Evolutionary conservation across 2,797 vertebrate species (phyloP), one percentile per base, ranked within the genome.

Genomic region (Enteromius anoplus): DNA sequence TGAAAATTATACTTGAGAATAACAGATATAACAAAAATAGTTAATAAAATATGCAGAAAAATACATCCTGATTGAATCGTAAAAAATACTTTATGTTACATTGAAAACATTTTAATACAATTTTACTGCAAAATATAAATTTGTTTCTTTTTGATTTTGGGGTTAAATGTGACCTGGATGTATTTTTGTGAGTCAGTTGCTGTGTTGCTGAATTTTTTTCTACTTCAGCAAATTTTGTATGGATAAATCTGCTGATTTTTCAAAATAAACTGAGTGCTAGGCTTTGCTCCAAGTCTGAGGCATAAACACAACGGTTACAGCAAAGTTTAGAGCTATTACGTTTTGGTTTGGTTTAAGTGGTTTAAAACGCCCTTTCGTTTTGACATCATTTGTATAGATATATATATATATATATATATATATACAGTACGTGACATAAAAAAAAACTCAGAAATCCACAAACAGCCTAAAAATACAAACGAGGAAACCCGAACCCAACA

Each of bases 281-380:
- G 40, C 34, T 34, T 79, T 72, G 70, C 49, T 60, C 53, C 17
- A 69, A 83, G 66, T 26, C 51, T 78, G 80, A 85, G 85, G 78
- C 82, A 72, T 40, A 75, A 68, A 71, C 77, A 55, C 45, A 68
- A 79, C 68, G 23, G 11, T 34, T 34, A 75, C 47, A 45, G 64
- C 32, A 32, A 55, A 55, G 72, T 17, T 40, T 62, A 23, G 55
- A 82, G 62, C 19, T 78, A 70, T 93, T 93, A 92, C 93, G 92
- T 93, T 85, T 92, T 78, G 84, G 93, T 95, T 95, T 93, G 93
- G 93, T 94, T 91, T 88, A 86, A 89, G 88, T 92, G 90, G 87
- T 93, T 90, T 87, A 78, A 37, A 89, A 91, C 91, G 92, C 92
- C 93, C 93, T 94, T 94, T 84, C 81, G 86, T 73, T 89, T 91